A percentile compares a stretch with the other conserved stretches of the same genome.
These are phyloP conservation scores for Gambusia affinis DNA, from an alignment of 2,113 vertebrate genomes.

Conservation along the genomic window DNA sequence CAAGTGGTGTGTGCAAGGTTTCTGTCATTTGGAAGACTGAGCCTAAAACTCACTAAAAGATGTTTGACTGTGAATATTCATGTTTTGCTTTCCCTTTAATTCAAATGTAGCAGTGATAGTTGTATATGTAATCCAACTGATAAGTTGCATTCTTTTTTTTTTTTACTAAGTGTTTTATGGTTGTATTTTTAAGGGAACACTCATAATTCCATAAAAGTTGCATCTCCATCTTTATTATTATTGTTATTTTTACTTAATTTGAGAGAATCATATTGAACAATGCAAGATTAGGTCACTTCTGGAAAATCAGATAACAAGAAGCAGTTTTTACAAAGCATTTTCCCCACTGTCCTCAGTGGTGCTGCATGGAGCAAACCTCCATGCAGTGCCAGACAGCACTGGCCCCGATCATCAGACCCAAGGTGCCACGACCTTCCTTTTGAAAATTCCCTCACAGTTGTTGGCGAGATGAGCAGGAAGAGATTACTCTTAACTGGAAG, in stretches of 20 bases:
- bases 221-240: conserved; percentile 17
- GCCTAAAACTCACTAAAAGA: conserved; percentile 53
- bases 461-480: background rate
- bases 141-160: conserved; percentile 33
- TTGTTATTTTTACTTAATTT: background rate
- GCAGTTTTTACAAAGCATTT: conserved; percentile 22
- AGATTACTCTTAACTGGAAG: conserved; percentile 20
- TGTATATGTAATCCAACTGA: conserved; percentile 49
- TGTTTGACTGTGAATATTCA: conserved; percentile 74
- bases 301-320: conserved; percentile 42
- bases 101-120: conserved; percentile 65
- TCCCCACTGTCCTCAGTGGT: conserved; percentile 40
- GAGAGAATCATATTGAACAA: conserved; percentile 8
- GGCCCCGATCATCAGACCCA: conserved; percentile 18
- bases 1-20: conserved; percentile 48
- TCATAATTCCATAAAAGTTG: conserved; percentile 19
- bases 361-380: conserved; percentile 7
- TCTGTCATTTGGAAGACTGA: conserved; percentile 52
- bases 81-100: conserved; percentile 39
- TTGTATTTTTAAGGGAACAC: conserved; percentile 65
- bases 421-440: conserved; percentile 13
- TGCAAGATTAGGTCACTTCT: conserved; percentile 22
- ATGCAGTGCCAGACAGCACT: conserved; percentile 50
- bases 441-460: conserved; percentile 13
- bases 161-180: conserved; percentile 48